A percentile compares a stretch with the other conserved stretches of the same genome.
Conservation (phyloP, 2,797 vertebrate species). For the Chrosomus eos region DNA sequence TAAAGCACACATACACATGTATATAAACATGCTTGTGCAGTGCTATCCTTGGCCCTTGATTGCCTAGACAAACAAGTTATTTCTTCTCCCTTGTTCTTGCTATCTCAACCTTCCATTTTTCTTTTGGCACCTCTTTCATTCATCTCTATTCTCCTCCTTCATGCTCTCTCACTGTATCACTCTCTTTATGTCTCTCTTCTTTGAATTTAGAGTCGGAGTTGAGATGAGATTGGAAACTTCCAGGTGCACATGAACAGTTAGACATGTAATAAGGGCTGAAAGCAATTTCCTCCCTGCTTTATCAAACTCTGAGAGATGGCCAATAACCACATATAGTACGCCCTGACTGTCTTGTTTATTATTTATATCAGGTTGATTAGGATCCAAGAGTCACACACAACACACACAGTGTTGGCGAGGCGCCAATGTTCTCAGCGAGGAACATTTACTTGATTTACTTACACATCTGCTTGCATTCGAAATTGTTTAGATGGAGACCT, state of each 20-base stretch:
- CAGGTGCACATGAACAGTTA: conserved; percentile 42
- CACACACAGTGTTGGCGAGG: neutral
- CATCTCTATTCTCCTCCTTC: neutral
- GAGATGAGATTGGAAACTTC: conserved; percentile 26
- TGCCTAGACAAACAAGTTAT: neutral
- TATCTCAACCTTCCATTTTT: conserved; percentile 1
- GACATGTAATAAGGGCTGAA: conserved; percentile 44
- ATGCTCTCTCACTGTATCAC: neutral
- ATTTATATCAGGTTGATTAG: conserved; percentile 59
- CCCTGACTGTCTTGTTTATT: conserved; percentile 55
- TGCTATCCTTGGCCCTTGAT: conserved; percentile 7
- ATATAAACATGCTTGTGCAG: conserved; percentile 1
- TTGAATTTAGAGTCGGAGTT: conserved; percentile 30
- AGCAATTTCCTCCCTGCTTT: conserved; percentile 59
- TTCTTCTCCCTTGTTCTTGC: neutral
- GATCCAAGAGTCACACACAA: conserved; percentile 50
- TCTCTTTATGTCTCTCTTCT: conserved; percentile 6
- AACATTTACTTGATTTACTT: conserved; percentile 5
- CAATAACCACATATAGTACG: conserved; percentile 54
- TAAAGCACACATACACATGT: conserved; percentile 7
- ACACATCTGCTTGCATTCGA: neutral
- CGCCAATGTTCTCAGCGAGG: neutral
- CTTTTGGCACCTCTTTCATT: conserved; percentile 7
- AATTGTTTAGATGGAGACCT: neutral
- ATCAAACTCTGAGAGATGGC: conserved; percentile 49